Conservation (phyloP, 2,797 vertebrate genomes). For the Naso thynnoides region DNA sequence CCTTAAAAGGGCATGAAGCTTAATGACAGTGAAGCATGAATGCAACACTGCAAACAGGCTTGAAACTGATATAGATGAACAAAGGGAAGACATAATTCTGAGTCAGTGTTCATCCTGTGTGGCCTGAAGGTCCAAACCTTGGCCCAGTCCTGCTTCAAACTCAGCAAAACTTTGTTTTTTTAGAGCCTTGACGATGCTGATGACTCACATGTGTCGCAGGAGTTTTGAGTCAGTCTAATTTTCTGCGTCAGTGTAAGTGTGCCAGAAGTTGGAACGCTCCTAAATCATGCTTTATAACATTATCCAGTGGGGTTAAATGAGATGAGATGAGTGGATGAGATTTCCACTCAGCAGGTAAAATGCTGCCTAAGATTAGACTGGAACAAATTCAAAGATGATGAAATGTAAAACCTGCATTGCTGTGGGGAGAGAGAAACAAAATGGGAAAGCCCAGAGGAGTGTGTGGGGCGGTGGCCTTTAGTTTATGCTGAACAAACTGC, state of each 20-base stretch:
- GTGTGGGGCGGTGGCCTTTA: background rate
- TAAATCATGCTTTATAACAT: no score
- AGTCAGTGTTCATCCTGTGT: background rate
- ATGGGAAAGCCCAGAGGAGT: slow-evolving; percentile 32
- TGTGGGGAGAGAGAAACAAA: background rate
- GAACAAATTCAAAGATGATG: background rate
- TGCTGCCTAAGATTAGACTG: background rate
- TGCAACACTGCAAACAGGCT: background rate
- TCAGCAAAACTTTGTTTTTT: background rate
- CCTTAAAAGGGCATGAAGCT: slow-evolving; percentile 42
- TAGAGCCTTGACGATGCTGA: background rate
- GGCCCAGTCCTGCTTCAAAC: background rate
- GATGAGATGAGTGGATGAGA: no score
- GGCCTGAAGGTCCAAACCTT: background rate
- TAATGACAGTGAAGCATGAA: background rate
- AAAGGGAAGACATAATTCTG: no score
- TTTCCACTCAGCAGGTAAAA: no score
- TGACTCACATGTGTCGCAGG: background rate
- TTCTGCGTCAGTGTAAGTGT: no score
- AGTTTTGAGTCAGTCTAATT: no score
- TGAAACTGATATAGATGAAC: slow-evolving; percentile 10
- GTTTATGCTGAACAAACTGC: background rate
- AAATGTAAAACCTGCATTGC: background rate
- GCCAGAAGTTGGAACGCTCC: no score
- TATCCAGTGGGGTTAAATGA: no score